Percentiles rank a stretch among this genome's conserved stretches.
Evolutionary conservation across 2,888 invertebrate genomes (phyloP).

Genomic region (Coecobrya sp.): DNA sequence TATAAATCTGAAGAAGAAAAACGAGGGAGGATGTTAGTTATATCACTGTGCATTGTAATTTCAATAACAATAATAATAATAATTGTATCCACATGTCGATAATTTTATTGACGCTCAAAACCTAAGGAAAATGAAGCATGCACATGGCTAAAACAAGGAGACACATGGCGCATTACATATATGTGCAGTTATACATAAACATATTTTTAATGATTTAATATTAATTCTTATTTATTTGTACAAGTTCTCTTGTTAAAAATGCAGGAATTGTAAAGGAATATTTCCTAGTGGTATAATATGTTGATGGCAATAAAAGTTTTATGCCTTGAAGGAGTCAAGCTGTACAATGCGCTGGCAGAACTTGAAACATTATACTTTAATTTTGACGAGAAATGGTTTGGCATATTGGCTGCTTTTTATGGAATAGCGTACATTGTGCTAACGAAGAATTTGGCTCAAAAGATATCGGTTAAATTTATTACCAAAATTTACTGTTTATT

Average conservation of each 20-base stretch:
- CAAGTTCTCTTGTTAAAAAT: constrained; percentile 13
- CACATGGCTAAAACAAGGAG: background rate
- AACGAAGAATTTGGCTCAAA: too few species aligned
- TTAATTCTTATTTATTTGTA: background rate
- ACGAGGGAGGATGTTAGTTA: constrained; percentile 49
- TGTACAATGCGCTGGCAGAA: background rate
- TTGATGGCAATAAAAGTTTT: background rate
- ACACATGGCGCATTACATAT: background rate
- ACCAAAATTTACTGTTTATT: too few species aligned
- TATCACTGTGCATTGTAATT: constrained; percentile 9
- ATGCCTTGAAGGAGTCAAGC: background rate
- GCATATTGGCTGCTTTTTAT: background rate
- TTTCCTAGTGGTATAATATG: background rate
- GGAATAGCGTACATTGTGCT: too few species aligned
- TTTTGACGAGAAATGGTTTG: background rate
- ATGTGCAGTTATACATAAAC: background rate
- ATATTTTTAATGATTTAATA: background rate
- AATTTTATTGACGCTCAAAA: constrained; percentile 39
- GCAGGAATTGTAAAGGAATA: constrained; percentile 13
- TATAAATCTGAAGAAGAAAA: constrained; percentile 65
- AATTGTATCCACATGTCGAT: constrained; percentile 17
- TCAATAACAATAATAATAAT: constrained; percentile 10
- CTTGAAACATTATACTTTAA: background rate
- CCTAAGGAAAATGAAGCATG: background rate
- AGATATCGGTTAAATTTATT: too few species aligned